Base-by-base conservation (phyloP, 2,113 vertebrate species). In the Sebastes fasciatus region DNA sequence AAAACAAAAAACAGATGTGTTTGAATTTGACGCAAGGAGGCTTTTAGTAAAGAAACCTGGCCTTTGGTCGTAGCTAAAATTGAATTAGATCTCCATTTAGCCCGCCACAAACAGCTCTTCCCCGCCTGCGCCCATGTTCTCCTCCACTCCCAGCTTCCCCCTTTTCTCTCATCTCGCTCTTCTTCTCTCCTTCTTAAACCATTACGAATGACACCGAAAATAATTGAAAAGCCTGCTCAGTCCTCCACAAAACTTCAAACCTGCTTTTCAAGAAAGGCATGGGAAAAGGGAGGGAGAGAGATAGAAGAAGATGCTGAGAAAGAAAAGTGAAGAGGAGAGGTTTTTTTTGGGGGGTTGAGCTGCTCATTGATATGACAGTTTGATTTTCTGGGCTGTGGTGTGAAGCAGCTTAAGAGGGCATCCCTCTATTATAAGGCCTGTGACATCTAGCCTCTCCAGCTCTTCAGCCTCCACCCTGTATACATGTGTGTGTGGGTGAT, bases 311-410 rank as follows among this genome's bases (percentile, higher is more conserved):
- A 73, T 74, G 43, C 68, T 60, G 86, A 78, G 64, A 77, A 62
- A 80, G 7, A 74, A 77, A 86, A 81, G 86, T 81, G 80, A 82
- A 23, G 74, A 43, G 9, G 67, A 84, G 76, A 51, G 67, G 65
- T 78, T 74, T 70, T 80, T 58, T 77, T 19, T 55, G 6, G 71
- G 52, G 67, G 13, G 4, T 3, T 66, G 72, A 67, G 79, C 74
- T 34, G 69, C 77, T 92, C 87, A 93, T 94, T 94, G 93, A 94
- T 92, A 93, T 91, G 94, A 94, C 94, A 93, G 78, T 86, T 91
- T 87, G 93, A 94, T 94, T 94, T 93, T 92, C 91, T 85, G 74
- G 89, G 85, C 71, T 88, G 19, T 87, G 77, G 66, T 74, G 84
- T 89, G 91, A 92, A 85, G 88, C 83, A 49, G 90, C 90, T 93